A percentile compares a stretch with the other conserved stretches of the same genome.
Evolutionary conservation across 1,140 invertebrate genomes (phyloP).

Genomic region (Helicoverpa zea): DNA sequence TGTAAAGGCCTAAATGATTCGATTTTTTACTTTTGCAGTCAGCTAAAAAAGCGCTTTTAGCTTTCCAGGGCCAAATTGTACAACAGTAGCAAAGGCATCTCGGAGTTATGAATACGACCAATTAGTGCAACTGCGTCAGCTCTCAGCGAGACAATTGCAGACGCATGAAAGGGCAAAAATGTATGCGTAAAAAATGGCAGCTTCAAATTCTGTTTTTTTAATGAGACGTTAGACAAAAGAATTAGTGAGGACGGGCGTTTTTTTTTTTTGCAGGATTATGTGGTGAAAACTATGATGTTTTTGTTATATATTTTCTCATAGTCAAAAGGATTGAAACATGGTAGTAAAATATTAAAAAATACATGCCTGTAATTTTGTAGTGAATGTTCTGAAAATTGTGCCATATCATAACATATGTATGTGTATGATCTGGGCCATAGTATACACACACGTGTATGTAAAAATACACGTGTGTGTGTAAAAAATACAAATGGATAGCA

Average conservation of each 20-base stretch:
- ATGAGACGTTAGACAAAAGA: constrained; percentile 14
- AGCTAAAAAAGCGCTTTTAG: neutral
- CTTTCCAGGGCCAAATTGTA: neutral
- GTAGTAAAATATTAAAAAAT: too few relatives aligned
- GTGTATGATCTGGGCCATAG: too few relatives aligned
- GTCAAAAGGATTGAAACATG: too few relatives aligned
- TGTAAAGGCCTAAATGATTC: too few relatives aligned
- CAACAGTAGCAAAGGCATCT: constrained; percentile 28
- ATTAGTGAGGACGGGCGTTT: neutral
- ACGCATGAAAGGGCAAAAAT: constrained; percentile 38
- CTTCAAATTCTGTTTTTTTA: neutral
- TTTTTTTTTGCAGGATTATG: too few relatives aligned
- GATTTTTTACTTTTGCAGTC: neutral
- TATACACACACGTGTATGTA: too few relatives aligned
- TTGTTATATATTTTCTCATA: neutral
- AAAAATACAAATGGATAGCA: too few relatives aligned
- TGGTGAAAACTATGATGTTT: neutral
- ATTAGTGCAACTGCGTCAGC: constrained; percentile 47
- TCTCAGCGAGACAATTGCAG: constrained; percentile 35
- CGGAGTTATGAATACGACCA: constrained; percentile 51
- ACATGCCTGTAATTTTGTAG: too few relatives aligned
- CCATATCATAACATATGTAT: too few relatives aligned
- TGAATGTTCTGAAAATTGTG: too few relatives aligned
- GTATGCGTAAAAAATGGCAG: constrained; percentile 13
- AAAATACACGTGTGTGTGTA: too few relatives aligned